Conservation (phyloP, 2,888 invertebrate species). For the Xanthia togata region DNA sequence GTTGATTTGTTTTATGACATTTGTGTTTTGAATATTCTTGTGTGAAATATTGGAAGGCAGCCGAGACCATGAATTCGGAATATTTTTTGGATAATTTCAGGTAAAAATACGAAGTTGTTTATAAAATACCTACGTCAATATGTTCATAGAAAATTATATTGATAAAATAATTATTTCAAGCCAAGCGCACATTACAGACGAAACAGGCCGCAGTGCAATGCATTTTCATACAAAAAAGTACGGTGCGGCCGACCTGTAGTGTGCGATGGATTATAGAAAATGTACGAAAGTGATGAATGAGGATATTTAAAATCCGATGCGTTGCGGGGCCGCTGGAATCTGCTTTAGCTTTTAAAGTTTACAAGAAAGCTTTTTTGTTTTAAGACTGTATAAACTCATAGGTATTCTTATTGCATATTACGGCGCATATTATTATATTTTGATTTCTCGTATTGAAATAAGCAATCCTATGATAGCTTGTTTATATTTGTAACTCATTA, state of each 20-base stretch:
- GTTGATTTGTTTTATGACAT: constrained; percentile 29
- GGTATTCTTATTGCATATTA: background rate
- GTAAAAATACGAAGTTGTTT: constrained; percentile 18
- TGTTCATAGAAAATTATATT: background rate
- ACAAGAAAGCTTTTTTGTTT: background rate
- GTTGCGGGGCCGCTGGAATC: background rate
- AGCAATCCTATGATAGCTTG: background rate
- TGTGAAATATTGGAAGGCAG: constrained; percentile 2
- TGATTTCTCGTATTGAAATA: background rate
- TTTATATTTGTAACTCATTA: background rate
- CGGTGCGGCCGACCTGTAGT: background rate
- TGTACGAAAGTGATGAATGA: background rate
- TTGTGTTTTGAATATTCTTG: background rate
- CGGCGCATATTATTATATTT: background rate
- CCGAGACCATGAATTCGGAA: constrained; percentile 1
- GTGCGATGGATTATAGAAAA: background rate
- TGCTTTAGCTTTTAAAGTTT: background rate
- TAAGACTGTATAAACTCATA: background rate
- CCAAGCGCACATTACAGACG: background rate
- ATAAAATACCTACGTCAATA: constrained; percentile 6
- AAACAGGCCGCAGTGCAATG: background rate
- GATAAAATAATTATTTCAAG: background rate
- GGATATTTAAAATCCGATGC: background rate
- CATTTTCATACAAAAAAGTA: background rate
- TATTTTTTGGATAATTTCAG: background rate